Percentiles rank a stretch among this genome's conserved stretches.
Conservation (phyloP, 2,113 vertebrate genomes). For the Paradisaea rubra region DNA sequence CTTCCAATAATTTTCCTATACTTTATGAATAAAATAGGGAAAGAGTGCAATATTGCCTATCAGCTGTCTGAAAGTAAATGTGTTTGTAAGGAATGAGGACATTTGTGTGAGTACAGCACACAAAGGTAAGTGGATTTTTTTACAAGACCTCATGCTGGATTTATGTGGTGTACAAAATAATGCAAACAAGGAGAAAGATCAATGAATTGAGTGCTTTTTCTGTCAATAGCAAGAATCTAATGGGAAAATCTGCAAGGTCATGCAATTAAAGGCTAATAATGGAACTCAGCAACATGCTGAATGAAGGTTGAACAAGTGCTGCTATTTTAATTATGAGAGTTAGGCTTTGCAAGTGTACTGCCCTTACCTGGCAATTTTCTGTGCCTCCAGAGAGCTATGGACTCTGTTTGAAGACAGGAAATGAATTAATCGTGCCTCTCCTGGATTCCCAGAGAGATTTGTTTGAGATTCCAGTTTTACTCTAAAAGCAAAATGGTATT, state of each 20-base stretch:
- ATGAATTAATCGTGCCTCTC: neutral
- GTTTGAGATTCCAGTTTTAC: neutral
- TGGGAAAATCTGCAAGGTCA: neutral
- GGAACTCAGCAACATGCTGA: neutral
- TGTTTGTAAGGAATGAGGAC: neutral
- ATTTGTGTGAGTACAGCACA: neutral
- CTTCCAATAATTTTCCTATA: neutral
- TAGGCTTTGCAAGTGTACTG: neutral
- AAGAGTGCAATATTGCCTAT: neutral
- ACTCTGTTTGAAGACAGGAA: neutral
- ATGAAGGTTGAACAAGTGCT: neutral
- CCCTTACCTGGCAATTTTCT: neutral
- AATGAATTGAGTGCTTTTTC: neutral
- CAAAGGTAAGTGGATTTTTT: neutral
- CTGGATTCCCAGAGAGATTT: neutral
- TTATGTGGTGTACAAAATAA: neutral
- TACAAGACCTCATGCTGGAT: neutral
- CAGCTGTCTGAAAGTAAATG: neutral
- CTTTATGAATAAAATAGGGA: neutral
- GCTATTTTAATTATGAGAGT: neutral
- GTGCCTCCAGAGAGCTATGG: neutral
- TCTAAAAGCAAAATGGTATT: neutral
- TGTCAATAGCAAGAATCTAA: neutral
- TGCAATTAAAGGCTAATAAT: neutral
- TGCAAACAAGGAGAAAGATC: neutral